Percentiles rank a stretch among this genome's conserved stretches.
Conservation (phyloP, 1,140 invertebrate species). For the Tachypleus tridentatus region DNA sequence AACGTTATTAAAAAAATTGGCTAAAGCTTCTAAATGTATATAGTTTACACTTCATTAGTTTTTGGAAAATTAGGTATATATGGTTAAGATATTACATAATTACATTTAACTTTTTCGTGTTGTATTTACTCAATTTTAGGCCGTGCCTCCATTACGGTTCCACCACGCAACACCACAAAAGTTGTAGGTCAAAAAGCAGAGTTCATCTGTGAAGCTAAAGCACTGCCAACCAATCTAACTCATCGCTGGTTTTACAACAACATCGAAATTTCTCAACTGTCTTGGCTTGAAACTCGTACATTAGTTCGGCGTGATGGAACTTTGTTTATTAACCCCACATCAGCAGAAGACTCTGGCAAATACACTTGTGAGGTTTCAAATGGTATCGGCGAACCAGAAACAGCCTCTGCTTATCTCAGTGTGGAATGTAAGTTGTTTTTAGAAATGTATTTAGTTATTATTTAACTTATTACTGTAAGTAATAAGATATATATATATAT, state of each 20-base stretch:
- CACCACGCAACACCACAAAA: constrained; percentile 89
- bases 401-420: constrained; percentile 85
- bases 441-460: background rate
- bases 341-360: constrained; percentile 83
- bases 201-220: constrained; percentile 89
- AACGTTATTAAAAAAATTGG: background rate
- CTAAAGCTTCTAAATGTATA: background rate
- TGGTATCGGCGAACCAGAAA: constrained; percentile 87
- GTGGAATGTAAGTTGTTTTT: constrained; percentile 73
- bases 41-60: background rate
- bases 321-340: constrained; percentile 77
- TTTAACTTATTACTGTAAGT: no score
- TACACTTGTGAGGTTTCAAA: constrained; percentile 94
- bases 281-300: constrained; percentile 67
- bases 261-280: constrained; percentile 22
- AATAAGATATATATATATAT: no score
- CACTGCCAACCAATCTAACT: constrained; percentile 86
- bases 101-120: background rate
- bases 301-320: constrained; percentile 73
- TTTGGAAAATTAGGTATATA: no score
- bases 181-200: constrained; percentile 84
- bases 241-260: constrained; percentile 44
- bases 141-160: constrained; percentile 68
- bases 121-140: constrained; percentile 42
- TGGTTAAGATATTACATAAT: no score